These are phyloP conservation scores for Chaetodon trifascialis DNA, from an alignment of 2,113 vertebrate genomes.

Conservation along the genomic window DNA sequence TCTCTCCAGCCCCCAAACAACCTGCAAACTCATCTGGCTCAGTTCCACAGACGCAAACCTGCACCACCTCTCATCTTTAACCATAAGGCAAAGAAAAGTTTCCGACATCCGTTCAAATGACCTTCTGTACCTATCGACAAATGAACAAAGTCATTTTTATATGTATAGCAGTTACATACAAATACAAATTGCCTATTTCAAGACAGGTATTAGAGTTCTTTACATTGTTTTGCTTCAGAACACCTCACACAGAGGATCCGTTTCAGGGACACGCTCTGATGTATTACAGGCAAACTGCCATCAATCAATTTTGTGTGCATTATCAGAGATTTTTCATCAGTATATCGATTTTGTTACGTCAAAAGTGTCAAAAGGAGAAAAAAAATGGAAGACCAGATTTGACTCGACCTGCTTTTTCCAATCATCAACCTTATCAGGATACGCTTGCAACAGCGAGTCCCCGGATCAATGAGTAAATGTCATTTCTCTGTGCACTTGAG, in stretches of 20 bases:
- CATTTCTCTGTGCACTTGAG: constrained; percentile 27
- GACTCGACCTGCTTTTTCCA: constrained; percentile 40
- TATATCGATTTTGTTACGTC: constrained; percentile 47
- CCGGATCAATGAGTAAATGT: constrained; percentile 22
- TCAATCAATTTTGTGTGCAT: constrained; percentile 48
- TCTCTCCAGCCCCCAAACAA: constrained; percentile 47
- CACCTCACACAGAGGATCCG: constrained; percentile 31
- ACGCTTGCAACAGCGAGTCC: constrained; percentile 32
- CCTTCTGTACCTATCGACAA: constrained; percentile 54
- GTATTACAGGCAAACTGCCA: constrained; percentile 51
- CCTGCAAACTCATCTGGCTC: constrained; percentile 60
- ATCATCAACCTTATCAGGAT: constrained; percentile 17
- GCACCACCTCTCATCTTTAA: constrained; percentile 55
- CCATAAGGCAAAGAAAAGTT: constrained; percentile 50
- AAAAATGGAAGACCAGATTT: constrained; percentile 76
- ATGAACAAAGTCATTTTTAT: constrained; percentile 56
- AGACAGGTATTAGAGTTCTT: constrained; percentile 47
- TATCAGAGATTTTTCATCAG: constrained; percentile 41
- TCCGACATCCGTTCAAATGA: constrained; percentile 54
- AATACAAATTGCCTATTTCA: constrained; percentile 53
- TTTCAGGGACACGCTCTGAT: constrained; percentile 42
- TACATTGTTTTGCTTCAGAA: constrained; percentile 51
- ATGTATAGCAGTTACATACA: constrained; percentile 62
- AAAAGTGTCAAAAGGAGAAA: constrained; percentile 43
- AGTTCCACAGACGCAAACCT: constrained; percentile 71